These are phyloP conservation scores for Metaphire vulgaris DNA, from an alignment of 1,140 invertebrate genomes.

Conservation along the genomic window DNA sequence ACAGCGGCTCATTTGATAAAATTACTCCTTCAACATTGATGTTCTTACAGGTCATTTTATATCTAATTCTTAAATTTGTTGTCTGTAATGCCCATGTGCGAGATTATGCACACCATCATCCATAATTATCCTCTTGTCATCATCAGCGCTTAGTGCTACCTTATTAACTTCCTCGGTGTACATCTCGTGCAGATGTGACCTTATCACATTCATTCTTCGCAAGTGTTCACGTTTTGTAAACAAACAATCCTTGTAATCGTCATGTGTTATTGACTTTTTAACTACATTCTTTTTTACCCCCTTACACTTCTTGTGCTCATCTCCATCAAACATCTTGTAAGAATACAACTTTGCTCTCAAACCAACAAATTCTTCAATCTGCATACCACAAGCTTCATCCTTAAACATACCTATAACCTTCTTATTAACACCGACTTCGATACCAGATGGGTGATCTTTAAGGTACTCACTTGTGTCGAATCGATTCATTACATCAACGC, in stretches of 20 bases:
- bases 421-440: conserved; percentile 45
- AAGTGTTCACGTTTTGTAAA: conserved; percentile 25
- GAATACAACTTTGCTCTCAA: conserved; percentile 52
- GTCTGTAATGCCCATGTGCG: conserved; percentile 19
- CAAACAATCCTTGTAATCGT: conserved; percentile 35
- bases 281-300: conserved; percentile 32
- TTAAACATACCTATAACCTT: conserved; percentile 55
- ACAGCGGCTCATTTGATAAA: no score
- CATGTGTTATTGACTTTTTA: conserved; percentile 32
- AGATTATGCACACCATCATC: conserved; percentile 29
- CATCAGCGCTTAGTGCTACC: conserved; percentile 21
- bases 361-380: conserved; percentile 49
- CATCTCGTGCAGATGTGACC: conserved; percentile 31
- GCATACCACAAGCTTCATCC: conserved; percentile 51
- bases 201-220: conserved; percentile 32
- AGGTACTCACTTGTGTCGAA: conserved; percentile 35
- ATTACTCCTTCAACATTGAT: conserved; percentile 8
- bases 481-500: background rate
- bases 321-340: conserved; percentile 31
- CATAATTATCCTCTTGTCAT: conserved; percentile 30
- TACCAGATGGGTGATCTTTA: conserved; percentile 30
- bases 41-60: conserved; percentile 4
- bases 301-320: conserved; percentile 34
- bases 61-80: background rate
- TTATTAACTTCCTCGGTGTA: conserved; percentile 28